Evolutionary conservation across 1,140 invertebrate species (phyloP), one percentile per base, ranked within the genome.

Genomic region (Globodera ellingtonae): DNA sequence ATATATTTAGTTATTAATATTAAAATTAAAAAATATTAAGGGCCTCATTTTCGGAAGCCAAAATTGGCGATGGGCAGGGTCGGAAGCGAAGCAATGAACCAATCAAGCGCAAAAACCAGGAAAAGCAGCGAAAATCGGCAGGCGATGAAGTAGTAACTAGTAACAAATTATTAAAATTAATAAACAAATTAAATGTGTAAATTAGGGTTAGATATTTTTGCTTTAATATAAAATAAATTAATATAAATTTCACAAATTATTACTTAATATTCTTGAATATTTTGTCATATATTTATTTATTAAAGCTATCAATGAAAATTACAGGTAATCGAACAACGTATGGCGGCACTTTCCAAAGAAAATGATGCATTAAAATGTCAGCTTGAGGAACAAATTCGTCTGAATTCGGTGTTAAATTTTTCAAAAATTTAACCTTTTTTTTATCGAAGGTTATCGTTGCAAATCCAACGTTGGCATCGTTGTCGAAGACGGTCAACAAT

Each of bases 371-470:
- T 56, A 18, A 75, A 75, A 75, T 7, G 21, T 21, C 56, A 56
- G 6, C 65, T 75, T 10, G 73, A 75, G n/a, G 73, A 75, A 50
- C 73, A 75, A 75, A 75, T 75, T 21, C 15, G 73, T 18, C 65
- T 75, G 52, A 75, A 75, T 75, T 75, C 73, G 44, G 73, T 75
- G 52, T 18, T 44, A 73, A 73, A 74, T 50, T 15, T 44, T 62
- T 62, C 5, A 52, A 18, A 35, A 44, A 18, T 52, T 73, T 35
- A 21, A 59, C 6, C 24, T 6, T 7, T 52, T 62, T 21, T 74
- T 9, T 59, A 52, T 21, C n/a, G 52, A 75, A 75, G 73, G 73
- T 75, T 46, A 75, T 75, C 65, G 73, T 75, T n/a, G 48, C 73
- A 2, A 75, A 75, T 75, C 73, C 73, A 15, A 52, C 73, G 6